Evolutionary conservation across 2,113 vertebrate species (phyloP), one percentile per base, ranked within the genome.

Genomic region (Cochlearius cochlearius): DNA sequence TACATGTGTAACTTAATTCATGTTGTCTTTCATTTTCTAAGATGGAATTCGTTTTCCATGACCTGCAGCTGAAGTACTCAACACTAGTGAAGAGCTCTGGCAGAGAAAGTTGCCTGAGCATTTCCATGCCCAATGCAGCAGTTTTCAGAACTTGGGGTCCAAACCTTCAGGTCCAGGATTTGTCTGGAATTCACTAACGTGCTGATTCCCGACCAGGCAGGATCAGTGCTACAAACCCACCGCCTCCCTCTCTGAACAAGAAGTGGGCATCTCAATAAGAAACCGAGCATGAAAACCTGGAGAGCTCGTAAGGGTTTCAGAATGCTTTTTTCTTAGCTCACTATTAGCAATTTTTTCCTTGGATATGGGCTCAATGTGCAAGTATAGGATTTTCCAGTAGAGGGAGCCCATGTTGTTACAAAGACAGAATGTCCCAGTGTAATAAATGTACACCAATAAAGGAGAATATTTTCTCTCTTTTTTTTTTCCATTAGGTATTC

Each of bases 361-460:
- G 32, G 2, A 5, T n/a, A 18, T 34, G 1, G 4, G 75, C n/a
- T 71, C 45, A 49, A 50, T 12, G 45, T 91, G 76, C 66, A 94
- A 91, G 18, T 38, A 80, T 32, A 77, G 43, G n/a, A 47, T 89
- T 73, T 88, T 84, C 94, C 97, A 92, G 86, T 91, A 97, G 97
- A 94, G 95, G 97, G 97, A 91, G 96, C 66, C 38, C 88, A 11
- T 45, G 93, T 60, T 80, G 52, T 79, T 94, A 59, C 6, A 73
- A 88, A 92, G 58, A 68, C 21, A 47, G n/a, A 87, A 15, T 2
- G 0, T 73, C 32, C 16, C 23, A 1, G 20, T 56, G 34, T 22
- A 69, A 22, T 39, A 49, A 66, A 78, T 9, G 26, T 19, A 41
- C 43, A 62, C 18, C 26, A 22, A 10, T 12, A 75, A 75, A 71